Evolutionary conservation across 2,113 vertebrate genomes (phyloP), one percentile per base, ranked within the genome.

Genomic region (Anthoscopus minutus): DNA sequence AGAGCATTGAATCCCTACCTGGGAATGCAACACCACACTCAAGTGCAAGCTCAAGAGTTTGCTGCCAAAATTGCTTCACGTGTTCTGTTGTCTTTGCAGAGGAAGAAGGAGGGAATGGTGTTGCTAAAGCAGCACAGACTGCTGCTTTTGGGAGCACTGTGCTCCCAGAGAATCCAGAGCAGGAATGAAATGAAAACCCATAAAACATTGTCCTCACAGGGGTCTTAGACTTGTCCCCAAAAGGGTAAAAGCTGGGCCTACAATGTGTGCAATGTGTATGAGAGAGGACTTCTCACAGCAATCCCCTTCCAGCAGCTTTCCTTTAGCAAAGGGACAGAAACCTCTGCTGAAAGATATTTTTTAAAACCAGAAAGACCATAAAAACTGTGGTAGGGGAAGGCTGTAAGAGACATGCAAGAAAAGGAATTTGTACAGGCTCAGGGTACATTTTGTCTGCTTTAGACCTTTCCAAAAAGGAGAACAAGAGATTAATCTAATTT

Each of bases 401-500:
- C 51, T 95, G 85, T 38, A 89, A 64, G 60, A 86, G 64, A 53
- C 4, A 11, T 47, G 69, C 38, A 88, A 81, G 64, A 64, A 84
- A 81, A 94, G 56, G n/a, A 86, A 81, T 89, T 86, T 66, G 33
- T 74, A 71, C 48, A 76, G 48, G 65, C 72, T 93, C 60, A 83
- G 60, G 80, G 86, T 79, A 84, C 86, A 93, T 90, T 96, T 83
- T 95, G 85, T 92, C 93, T 79, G 51, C 67, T 81, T 90, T 74
- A 93, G 85, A 92, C 82, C 82, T 74, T 72, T 93, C 85, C 64
- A 88, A 57, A 93, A 90, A 88, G 37, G 53, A 93, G 88, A 97
- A 74, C 25, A 71, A 88, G 76, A 78, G 90, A 92, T 96, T 93
- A 93, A 92, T 89, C 92, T 96, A 83, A 83, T 95, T 96, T 94